phyloP scores from a whole-genome alignment of 2,113 vertebrate genomes.

The Tichodroma muraria region DNA sequence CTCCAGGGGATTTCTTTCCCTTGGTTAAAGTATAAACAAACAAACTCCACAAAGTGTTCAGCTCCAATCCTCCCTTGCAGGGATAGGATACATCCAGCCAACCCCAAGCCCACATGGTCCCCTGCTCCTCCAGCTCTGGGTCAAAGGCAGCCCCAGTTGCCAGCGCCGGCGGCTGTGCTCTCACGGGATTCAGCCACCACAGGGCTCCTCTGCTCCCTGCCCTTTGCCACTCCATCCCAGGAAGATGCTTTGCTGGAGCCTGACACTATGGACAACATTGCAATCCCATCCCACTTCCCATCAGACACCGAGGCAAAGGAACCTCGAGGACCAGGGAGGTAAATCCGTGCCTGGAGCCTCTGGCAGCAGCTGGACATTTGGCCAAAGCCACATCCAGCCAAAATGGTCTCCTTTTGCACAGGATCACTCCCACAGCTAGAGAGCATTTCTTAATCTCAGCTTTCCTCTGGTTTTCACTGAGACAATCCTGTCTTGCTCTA shows the following conservation, averaged over 20 bases:
- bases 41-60: background rate
- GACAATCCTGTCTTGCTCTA: background rate
- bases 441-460: background rate
- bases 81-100: background rate
- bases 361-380: rapidly evolving
- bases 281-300: background rate
- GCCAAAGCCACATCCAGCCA: background rate
- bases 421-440: background rate
- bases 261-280: background rate
- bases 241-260: background rate
- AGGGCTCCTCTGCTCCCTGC: background rate
- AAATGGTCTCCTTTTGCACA: rapidly evolving
- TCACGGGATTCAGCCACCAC: rapidly evolving
- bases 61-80: background rate
- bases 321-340: background rate
- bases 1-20: conserved; percentile 32
- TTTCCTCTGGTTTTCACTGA: background rate
- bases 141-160: background rate
- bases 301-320: rapidly evolving
- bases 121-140: background rate
- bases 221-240: background rate
- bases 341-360: background rate
- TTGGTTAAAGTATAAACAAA: conserved; percentile 48
- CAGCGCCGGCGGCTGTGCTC: rapidly evolving
- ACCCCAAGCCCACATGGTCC: background rate